A percentile compares a stretch with the other conserved stretches of the same genome.
Evolutionary conservation across 2,797 vertebrate species (phyloP).

Genomic region (Xenentodon cancila): DNA sequence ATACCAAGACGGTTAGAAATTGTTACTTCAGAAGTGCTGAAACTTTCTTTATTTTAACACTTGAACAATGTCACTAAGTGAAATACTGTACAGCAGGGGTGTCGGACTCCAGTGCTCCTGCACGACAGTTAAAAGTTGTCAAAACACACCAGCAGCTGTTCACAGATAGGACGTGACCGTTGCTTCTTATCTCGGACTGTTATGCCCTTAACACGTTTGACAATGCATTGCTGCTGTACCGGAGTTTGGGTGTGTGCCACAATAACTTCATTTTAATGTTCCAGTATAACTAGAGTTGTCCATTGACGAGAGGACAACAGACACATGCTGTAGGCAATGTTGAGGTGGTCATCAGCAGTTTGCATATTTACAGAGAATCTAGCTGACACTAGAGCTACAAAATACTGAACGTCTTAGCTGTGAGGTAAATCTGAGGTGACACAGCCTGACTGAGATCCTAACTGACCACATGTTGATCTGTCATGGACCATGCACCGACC

Average conservation of each 20-base stretch:
- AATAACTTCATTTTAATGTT: background rate
- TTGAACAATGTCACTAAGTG: too few species aligned
- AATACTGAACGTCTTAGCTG: background rate
- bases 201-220: background rate
- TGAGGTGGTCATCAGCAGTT: constrained; percentile 1
- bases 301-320: background rate
- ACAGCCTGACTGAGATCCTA: constrained; percentile 23
- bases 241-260: background rate
- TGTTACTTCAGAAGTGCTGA: too few species aligned
- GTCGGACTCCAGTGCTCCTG: too few species aligned
- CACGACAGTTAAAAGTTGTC: background rate
- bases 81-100: too few species aligned
- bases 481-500: constrained; percentile 55
- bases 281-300: background rate
- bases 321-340: background rate
- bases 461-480: constrained; percentile 45
- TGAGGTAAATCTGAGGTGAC: constrained; percentile 25
- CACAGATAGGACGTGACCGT: constrained; percentile 9
- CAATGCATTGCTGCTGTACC: background rate
- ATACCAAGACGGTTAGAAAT: too few species aligned
- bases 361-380: background rate
- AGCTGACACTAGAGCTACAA: background rate
- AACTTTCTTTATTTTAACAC: too few species aligned
- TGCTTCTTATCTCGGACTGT: constrained; percentile 7
- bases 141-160: constrained; percentile 1